Percentiles rank a stretch among this genome's conserved stretches.
Conservation (phyloP, 1,140 invertebrate species). For the Steinernema feltiae region DNA sequence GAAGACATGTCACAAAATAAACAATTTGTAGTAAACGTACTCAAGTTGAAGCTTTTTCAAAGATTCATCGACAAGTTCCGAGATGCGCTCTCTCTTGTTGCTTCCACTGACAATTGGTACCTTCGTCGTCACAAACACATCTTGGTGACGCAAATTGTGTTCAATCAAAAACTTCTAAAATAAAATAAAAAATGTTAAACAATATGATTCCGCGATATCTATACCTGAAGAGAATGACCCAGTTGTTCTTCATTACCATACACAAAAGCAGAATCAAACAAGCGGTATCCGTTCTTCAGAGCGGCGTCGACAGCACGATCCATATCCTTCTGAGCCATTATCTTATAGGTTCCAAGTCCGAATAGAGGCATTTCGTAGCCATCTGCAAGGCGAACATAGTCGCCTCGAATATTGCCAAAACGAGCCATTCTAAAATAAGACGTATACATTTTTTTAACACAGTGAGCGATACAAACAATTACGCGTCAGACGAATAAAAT, state of each 20-base stretch:
- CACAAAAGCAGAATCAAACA: conserved; percentile 68
- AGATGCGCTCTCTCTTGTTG: neutral
- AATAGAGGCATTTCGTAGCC: conserved; percentile 10
- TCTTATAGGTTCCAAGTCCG: neutral
- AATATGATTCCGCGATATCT: neutral
- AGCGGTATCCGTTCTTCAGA: conserved; percentile 68
- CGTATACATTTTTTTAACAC: neutral
- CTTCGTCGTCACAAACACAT: conserved; percentile 65
- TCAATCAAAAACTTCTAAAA: conserved; percentile 52
- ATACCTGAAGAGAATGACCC: conserved; percentile 57
- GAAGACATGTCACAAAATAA: neutral
- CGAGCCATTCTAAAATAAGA: neutral
- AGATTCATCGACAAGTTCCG: conserved; percentile 11
- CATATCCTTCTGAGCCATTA: neutral
- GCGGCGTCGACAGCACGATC: conserved; percentile 65
- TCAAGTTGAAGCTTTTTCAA: conserved; percentile 22
- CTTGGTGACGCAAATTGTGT: conserved; percentile 57
- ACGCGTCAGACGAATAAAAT: neutral
- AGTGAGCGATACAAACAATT: too few relatives aligned
- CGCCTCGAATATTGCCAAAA: neutral
- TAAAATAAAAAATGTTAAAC: neutral
- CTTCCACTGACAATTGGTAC: conserved; percentile 51
- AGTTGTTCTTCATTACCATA: conserved; percentile 63
- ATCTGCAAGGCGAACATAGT: neutral
- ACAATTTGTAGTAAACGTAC: conserved; percentile 13